Evolutionary conservation across 2,888 invertebrate genomes (phyloP).

Genomic region (Drosophila monieri): DNA sequence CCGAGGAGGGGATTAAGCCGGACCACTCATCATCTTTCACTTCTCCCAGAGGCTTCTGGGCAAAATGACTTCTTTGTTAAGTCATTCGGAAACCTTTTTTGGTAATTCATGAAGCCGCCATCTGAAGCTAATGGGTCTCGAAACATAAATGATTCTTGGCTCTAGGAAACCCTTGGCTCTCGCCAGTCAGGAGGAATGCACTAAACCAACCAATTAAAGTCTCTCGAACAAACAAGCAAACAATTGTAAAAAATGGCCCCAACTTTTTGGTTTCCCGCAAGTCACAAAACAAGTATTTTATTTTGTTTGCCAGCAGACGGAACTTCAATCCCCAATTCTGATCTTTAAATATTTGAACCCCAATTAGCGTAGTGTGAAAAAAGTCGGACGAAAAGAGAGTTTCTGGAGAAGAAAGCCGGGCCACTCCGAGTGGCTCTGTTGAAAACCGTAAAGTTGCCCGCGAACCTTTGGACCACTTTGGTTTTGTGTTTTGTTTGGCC

Average conservation of each 20-base stretch:
- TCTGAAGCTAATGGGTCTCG: too few relatives aligned
- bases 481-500: constrained; percentile 18
- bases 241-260: constrained; percentile 38
- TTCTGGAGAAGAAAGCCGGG: constrained; percentile 52
- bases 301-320: constrained; percentile 54
- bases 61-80: constrained; percentile 55
- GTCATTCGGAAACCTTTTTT: constrained; percentile 37
- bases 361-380: constrained; percentile 75
- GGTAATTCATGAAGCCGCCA: constrained; percentile 57
- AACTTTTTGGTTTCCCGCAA: constrained; percentile 11
- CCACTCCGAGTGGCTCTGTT: constrained; percentile 10
- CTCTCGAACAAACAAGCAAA: constrained; percentile 48
- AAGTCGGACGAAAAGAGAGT: constrained; percentile 7
- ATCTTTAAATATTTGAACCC: constrained; percentile 63
- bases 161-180: constrained; percentile 17
- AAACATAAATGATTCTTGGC: constrained; percentile 3
- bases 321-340: constrained; percentile 34
- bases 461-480: constrained; percentile 18
- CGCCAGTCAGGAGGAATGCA: constrained; percentile 36
- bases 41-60: constrained; percentile 42
- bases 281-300: constrained; percentile 27
- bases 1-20: constrained; percentile 17
- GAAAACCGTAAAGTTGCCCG: constrained; percentile 23
- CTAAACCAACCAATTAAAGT: constrained; percentile 71
- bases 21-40: constrained; percentile 58